Evolutionary conservation across 2,888 invertebrate species (phyloP), one percentile per base, ranked within the genome.

Genomic region (Neocrepidodera transversa): DNA sequence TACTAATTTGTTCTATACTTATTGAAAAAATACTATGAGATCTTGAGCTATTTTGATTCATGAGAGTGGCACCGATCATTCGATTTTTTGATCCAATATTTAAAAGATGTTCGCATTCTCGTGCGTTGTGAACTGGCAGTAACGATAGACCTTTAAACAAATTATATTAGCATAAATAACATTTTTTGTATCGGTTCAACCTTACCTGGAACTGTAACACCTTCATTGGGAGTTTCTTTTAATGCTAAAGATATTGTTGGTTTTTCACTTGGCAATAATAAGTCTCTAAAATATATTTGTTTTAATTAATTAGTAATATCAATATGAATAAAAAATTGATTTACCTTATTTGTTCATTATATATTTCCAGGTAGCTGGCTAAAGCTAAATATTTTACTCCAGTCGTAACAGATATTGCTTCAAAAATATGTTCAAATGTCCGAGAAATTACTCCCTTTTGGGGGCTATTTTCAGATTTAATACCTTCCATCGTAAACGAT

Each of bases 1-100:
- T 81, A 2, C 86, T 85, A 72, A 92, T 87, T 78, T 92, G 92
- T 77, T 95, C 95, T 28, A 95, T 81, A 62, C 88, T 88, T 40
- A 95, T 87, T 1, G 91, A 92, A 76, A 95, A 92, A 62, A 95
- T 94, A 11, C 93, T 92, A 77, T 95, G 95, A 50, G 92, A 92
- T 53, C 95, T 82, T 0, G 93, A 94, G 53, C 89, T 90, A 59
- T 89, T 91, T 1, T 91, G 89, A 76, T 95, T 95, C 95, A 95
- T 95, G 47, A 92, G 82, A 0, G 95, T 95, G 0, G 93, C 88
- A 0, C 93, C 95, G 0, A 90, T 89, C 11, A 91, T 87, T 26
- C 95, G 82, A 76, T 92, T 91, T 68, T 86, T 87, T 79, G 92
- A 90, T 0, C 95, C 95, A 51, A 85, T 79, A 38, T 85, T 85